A percentile compares a stretch with the other conserved stretches of the same genome.
Conservation (phyloP, 2,797 vertebrate species). For the Crypturellus tataupa region DNA sequence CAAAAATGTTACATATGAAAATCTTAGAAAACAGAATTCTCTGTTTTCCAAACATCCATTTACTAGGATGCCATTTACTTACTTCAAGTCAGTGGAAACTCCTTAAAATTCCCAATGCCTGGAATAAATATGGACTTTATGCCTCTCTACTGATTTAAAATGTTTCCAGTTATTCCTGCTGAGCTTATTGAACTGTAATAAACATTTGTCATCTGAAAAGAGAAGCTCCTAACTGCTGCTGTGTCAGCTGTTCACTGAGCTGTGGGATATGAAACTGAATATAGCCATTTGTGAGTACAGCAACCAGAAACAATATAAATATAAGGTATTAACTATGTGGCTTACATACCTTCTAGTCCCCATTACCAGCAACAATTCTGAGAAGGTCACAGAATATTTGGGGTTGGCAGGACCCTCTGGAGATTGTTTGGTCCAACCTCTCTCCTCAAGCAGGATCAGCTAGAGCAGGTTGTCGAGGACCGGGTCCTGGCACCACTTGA, state of each 20-base stretch:
- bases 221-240: neutral
- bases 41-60: neutral
- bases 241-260: neutral
- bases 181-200: neutral
- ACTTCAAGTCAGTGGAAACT: neutral
- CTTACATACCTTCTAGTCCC: neutral
- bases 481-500: neutral
- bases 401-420: too few relatives aligned
- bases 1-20: neutral
- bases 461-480: too few relatives aligned
- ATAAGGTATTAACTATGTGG: neutral
- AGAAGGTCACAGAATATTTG: too few relatives aligned
- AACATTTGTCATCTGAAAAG: neutral
- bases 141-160: neutral
- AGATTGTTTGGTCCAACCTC: too few relatives aligned
- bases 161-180: neutral
- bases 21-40: neutral
- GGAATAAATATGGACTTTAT: neutral
- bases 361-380: neutral
- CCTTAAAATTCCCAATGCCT: neutral
- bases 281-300: neutral
- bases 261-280: neutral
- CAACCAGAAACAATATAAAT: neutral
- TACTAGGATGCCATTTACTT: neutral
- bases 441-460: too few relatives aligned